A percentile compares a stretch with the other conserved stretches of the same genome.
Conservation (phyloP, 1,140 invertebrate genomes). For the Vanessa atalanta region DNA sequence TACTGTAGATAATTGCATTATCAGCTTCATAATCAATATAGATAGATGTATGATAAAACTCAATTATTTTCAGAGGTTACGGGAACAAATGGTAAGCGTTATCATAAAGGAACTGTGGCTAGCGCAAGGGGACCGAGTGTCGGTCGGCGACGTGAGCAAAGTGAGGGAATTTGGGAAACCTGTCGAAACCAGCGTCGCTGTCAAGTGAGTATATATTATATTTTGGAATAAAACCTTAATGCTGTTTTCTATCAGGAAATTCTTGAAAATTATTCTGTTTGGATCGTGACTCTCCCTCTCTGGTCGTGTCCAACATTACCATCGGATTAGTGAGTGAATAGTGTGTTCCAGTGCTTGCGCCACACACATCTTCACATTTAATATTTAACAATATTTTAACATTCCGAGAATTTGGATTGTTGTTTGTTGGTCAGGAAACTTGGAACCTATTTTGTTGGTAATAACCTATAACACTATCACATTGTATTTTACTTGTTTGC, state of each 20-base stretch:
- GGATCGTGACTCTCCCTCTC: neutral
- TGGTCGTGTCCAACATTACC: neutral
- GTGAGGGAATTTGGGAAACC: conserved; percentile 51
- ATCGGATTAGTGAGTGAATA: no score
- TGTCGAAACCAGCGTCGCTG: conserved; percentile 61
- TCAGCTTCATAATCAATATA: no score
- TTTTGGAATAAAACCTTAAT: no score
- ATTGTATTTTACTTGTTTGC: neutral
- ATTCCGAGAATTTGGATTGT: no score
- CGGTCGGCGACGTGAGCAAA: conserved; percentile 52
- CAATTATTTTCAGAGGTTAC: conserved; percentile 54
- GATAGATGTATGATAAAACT: no score
- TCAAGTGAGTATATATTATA: conserved; percentile 49
- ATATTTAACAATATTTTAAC: no score
- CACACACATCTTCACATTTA: no score
- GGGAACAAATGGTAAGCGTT: conserved; percentile 48
- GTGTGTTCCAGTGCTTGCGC: no score
- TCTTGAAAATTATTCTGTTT: neutral
- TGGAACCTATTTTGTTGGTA: no score
- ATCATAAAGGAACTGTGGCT: conserved; percentile 66
- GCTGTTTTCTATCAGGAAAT: neutral
- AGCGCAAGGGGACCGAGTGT: conserved; percentile 58
- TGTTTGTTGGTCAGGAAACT: no score
- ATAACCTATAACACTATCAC: no score
- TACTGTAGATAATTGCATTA: no score